phyloP scores from a whole-genome alignment of 2,797 vertebrate species.

The Mallotus villosus region DNA sequence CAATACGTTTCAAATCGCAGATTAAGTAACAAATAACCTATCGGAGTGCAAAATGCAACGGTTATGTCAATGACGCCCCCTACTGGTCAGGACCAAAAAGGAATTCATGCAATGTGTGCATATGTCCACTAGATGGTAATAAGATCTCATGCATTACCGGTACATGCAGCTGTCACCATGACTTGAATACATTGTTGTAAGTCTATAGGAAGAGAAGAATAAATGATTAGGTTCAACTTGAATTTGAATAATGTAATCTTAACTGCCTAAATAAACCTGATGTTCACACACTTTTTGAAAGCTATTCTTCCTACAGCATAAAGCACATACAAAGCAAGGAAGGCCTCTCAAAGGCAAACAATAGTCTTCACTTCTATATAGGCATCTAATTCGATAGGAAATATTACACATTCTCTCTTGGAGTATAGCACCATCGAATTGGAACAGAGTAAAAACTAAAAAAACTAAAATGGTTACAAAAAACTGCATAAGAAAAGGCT shows the following conservation, averaged over 20 bases:
- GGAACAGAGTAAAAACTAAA: neutral
- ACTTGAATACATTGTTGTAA: too few species aligned
- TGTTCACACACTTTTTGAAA: neutral
- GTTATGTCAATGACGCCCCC: neutral
- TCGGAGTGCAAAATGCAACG: neutral
- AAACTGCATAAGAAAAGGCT: neutral
- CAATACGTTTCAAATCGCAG: too few species aligned
- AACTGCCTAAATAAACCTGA: neutral
- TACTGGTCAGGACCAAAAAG: neutral
- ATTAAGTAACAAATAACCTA: too few species aligned
- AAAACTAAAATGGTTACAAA: constrained; percentile 15
- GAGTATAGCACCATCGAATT: neutral
- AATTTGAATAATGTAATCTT: neutral
- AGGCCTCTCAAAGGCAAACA: too few species aligned
- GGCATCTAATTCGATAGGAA: neutral
- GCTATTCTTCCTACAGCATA: neutral
- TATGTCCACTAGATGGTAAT: constrained; percentile 46
- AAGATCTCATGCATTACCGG: neutral
- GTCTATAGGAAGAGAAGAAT: neutral
- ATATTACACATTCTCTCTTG: neutral
- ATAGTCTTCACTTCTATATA: too few species aligned
- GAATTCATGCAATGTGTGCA: neutral
- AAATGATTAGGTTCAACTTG: neutral
- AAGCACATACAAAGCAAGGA: neutral
- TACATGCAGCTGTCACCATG: neutral